Evolutionary conservation across 2,888 invertebrate species (phyloP).

Genomic region (Aspidiotus rigidus): DNA sequence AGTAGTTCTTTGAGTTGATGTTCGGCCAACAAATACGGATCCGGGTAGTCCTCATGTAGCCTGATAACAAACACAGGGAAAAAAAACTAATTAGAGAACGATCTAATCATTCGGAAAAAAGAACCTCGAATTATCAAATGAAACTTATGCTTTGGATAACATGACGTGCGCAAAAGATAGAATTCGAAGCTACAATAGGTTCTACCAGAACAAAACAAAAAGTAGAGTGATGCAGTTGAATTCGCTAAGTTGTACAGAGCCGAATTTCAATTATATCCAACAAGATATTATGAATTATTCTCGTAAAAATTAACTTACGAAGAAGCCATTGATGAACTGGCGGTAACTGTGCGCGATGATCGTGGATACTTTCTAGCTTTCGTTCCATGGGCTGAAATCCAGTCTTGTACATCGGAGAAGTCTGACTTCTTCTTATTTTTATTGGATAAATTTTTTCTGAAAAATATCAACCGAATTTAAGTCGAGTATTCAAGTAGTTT

Average conservation of each 20-base stretch:
- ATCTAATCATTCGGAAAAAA: too few species aligned
- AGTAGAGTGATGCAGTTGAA: too few species aligned
- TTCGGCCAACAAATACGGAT: conserved; percentile 70
- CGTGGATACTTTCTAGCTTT: conserved; percentile 6
- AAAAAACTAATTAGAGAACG: too few species aligned
- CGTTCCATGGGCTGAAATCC: conserved; percentile 24
- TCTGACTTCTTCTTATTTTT: conserved; percentile 13
- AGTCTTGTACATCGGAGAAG: conserved; percentile 16
- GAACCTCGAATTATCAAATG: too few species aligned
- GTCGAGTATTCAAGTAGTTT: too few species aligned
- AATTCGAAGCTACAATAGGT: too few species aligned
- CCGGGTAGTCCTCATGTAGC: conserved; percentile 46
- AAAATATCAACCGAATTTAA: not conserved
- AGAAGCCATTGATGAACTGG: not conserved
- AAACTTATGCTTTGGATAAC: too few species aligned
- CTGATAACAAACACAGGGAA: not conserved
- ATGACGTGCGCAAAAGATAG: too few species aligned
- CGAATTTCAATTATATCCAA: too few species aligned
- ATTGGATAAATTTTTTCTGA: conserved; percentile 17
- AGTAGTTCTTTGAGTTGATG: conserved; percentile 72
- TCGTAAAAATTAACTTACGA: not conserved
- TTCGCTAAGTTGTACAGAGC: too few species aligned
- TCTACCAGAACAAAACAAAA: too few species aligned
- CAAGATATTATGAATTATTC: too few species aligned
- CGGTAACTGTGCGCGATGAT: not conserved